Conservation (phyloP, 1,140 invertebrate species). For the Paraescarpia echinospica region DNA sequence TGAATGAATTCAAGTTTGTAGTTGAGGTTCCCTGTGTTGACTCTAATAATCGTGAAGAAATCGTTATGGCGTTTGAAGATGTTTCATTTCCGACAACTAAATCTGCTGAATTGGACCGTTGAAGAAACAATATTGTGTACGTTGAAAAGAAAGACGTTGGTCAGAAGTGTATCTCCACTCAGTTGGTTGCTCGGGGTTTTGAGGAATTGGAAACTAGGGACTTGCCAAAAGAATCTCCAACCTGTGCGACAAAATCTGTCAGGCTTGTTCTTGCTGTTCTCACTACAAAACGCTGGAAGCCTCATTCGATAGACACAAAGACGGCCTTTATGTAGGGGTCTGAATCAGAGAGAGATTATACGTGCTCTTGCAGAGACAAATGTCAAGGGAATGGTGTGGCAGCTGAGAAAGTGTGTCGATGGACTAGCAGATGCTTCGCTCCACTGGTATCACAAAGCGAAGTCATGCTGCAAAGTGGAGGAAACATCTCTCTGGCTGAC, state of each 20-base stretch:
- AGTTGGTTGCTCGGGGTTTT: too few relatives aligned
- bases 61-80: not conserved
- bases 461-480: conserved; percentile 15
- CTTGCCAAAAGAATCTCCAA: too few relatives aligned
- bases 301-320: conserved; percentile 6
- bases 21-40: not conserved
- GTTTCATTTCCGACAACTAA: not conserved
- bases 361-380: not conserved
- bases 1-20: conserved; percentile 15
- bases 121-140: not conserved
- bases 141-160: not conserved
- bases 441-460: conserved; percentile 30
- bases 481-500: too few relatives aligned
- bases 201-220: too few relatives aligned
- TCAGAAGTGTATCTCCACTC: conserved; percentile 19
- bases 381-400: not conserved
- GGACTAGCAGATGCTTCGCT: conserved; percentile 30
- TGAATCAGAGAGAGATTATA: conserved; percentile 1
- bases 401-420: conserved; percentile 26
- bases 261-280: not conserved
- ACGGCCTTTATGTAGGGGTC: conserved; percentile 6
- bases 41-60: not conserved
- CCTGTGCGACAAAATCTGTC: not conserved
- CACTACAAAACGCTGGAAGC: conserved; percentile 13
- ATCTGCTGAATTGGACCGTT: not conserved